phyloP scores from a whole-genome alignment of 1,140 invertebrate species.

The Dendrolimus kikuchii region DNA sequence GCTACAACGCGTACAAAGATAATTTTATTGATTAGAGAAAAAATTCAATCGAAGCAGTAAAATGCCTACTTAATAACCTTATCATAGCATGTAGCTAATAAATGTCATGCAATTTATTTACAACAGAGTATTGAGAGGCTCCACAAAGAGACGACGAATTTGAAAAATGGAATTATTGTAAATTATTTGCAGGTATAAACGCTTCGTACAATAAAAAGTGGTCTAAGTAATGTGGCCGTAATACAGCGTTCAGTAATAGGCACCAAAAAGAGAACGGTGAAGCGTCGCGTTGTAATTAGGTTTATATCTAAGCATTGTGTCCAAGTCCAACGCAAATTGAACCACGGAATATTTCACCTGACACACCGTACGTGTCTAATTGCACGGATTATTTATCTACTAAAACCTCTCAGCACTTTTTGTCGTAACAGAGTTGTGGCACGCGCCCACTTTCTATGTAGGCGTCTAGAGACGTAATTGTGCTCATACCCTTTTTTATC shows the following conservation, averaged over 20 bases:
- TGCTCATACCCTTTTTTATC: slow-evolving; percentile 52
- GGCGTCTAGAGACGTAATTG: slow-evolving; percentile 53
- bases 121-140: slow-evolving; percentile 12
- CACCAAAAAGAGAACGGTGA: slow-evolving; percentile 33
- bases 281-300: slow-evolving; percentile 46
- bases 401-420: slow-evolving; percentile 45
- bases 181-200: slow-evolving; percentile 5
- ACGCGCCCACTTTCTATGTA: slow-evolving; percentile 63
- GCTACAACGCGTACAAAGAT: slow-evolving; percentile 16
- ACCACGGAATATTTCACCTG: slow-evolving; percentile 58
- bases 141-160: slow-evolving; percentile 10
- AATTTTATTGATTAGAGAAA: slow-evolving; percentile 25
- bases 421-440: slow-evolving; percentile 33
- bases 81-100: slow-evolving; percentile 8
- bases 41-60: slow-evolving; percentile 22
- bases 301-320: slow-evolving; percentile 40
- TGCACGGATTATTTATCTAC: slow-evolving; percentile 59
- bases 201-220: slow-evolving; percentile 1
- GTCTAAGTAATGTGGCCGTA: neutral
- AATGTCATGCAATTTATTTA: slow-evolving; percentile 18
- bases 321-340: slow-evolving; percentile 45
- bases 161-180: slow-evolving; percentile 9
- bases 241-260: slow-evolving; percentile 6
- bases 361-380: slow-evolving; percentile 61
- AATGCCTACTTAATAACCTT: slow-evolving; percentile 4